Evolutionary conservation across 2,888 invertebrate genomes (phyloP).

Genomic region (Drosophila paramelanica): DNA sequence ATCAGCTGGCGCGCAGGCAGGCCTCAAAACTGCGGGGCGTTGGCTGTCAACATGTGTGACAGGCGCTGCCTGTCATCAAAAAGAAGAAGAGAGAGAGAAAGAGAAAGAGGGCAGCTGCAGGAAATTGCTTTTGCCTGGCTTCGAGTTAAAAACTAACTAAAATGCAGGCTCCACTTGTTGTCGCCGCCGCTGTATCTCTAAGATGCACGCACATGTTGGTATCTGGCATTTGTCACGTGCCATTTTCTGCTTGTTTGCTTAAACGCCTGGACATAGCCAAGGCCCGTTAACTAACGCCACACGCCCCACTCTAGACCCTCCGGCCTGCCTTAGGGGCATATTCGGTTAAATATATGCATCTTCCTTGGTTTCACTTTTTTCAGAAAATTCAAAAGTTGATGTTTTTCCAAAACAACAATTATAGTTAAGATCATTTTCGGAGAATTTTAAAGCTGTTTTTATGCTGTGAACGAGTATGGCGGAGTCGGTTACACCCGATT

Average conservation of each 20-base stretch:
- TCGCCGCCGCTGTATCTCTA: slow-evolving; percentile 19
- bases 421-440: no score
- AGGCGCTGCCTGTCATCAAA: slow-evolving; percentile 62
- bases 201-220: slow-evolving; percentile 25
- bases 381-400: no score
- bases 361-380: no score
- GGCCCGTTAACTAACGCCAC: background rate
- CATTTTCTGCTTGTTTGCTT: slow-evolving; percentile 41
- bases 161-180: slow-evolving; percentile 6
- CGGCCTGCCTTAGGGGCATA: background rate
- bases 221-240: slow-evolving; percentile 64
- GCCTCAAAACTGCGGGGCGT: slow-evolving; percentile 41
- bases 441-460: no score
- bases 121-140: slow-evolving; percentile 35
- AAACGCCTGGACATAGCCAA: slow-evolving; percentile 38
- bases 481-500: no score
- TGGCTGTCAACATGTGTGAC: slow-evolving; percentile 63
- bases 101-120: background rate
- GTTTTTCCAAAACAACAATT: no score
- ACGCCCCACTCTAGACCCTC: background rate
- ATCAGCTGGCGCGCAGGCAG: slow-evolving; percentile 50
- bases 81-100: slow-evolving; percentile 25
- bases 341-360: no score
- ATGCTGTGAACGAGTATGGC: no score
- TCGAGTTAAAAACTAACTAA: slow-evolving; percentile 8